phyloP scores from a whole-genome alignment of 2,888 invertebrate genomes.

The Chaetogeoica ovagalla region DNA sequence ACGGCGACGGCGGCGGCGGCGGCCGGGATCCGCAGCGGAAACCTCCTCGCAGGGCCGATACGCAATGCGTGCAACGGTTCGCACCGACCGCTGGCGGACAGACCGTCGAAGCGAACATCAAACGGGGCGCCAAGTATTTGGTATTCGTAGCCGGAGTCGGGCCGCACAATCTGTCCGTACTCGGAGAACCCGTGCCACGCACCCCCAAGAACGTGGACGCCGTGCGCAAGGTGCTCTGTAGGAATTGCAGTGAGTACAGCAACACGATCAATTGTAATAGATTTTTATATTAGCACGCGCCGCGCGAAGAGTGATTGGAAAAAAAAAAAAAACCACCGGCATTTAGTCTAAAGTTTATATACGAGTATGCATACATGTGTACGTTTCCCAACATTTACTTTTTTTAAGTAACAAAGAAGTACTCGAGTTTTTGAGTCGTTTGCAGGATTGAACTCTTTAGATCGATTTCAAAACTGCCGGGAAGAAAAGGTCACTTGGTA shows the following conservation, averaged over 20 bases:
- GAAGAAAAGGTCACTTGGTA: too few species aligned
- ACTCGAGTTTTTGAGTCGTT: too few species aligned
- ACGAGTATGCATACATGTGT: too few species aligned
- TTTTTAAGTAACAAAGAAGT: too few species aligned
- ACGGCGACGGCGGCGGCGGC: slow-evolving; percentile 55
- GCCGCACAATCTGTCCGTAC: slow-evolving; percentile 65
- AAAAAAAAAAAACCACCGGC: too few species aligned
- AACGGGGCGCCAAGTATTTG: slow-evolving; percentile 65
- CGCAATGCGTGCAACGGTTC: slow-evolving; percentile 56
- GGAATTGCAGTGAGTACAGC: slow-evolving; percentile 58
- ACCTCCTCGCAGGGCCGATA: slow-evolving; percentile 45
- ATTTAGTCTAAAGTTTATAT: too few species aligned
- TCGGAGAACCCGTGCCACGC: slow-evolving; percentile 63
- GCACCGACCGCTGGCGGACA: slow-evolving; percentile 57
- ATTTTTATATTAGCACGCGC: too few species aligned
- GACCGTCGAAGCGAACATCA: slow-evolving; percentile 65
- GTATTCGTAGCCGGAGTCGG: slow-evolving; percentile 66
- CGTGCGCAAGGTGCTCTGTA: slow-evolving; percentile 58
- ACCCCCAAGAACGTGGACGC: slow-evolving; percentile 58
- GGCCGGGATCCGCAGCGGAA: slow-evolving; percentile 54
- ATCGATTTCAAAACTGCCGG: too few species aligned
- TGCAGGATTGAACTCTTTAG: too few species aligned
- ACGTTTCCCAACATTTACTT: too few species aligned
- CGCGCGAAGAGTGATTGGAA: too few species aligned
- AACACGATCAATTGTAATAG: too few species aligned